Evolutionary conservation across 2,888 invertebrate genomes (phyloP), one percentile per base, ranked within the genome.

Genomic region (Harpalus rubripes): DNA sequence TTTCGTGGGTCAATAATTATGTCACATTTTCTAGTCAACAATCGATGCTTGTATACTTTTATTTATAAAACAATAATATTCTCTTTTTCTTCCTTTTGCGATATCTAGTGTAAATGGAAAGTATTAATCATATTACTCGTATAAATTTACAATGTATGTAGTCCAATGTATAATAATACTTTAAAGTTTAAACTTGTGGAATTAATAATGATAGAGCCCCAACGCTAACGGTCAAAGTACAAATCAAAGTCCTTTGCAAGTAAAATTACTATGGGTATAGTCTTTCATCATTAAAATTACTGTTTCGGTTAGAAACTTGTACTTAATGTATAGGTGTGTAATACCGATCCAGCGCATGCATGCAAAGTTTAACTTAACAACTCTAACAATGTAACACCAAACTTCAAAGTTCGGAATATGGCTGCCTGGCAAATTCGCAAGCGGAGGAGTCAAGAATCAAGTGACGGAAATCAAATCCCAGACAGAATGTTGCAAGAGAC

Each of bases 371-470:
- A 39, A 39, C 68, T 68, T 32, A 32, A 39, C 68, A 68, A 68
- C 39, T 68, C 32, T 39, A 68, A 68, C 68, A 68, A 68, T 68
- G 68, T 68, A 68, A 39, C 68, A 68, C 68, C 68, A 68, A 68
- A 63, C 32, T 68, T 39, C 39, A 68, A 68, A 32, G 22, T 63
- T 32, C n/a, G 39, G 32, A 68, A 39, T 32, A n/a, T 32, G 32
- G 65, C 65, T 32, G 18, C 22, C 7, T 68, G 39, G 68, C 15
- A 32, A n/a, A 39, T 26, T 26, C 26, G 32, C n/a, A 59, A 16
- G 16, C 26, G 15, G 65, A 3, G 65, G 32, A 26, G 0, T 65
- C 26, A 32, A 2, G 65, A 8, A 15, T n/a, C 39, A 32, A 5
- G 59, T 32, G 15, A n/a, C 68, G 39, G 68, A 68, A 39, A 68